phyloP scores from a whole-genome alignment of 2,888 invertebrate genomes.

The Athalia circularis region DNA sequence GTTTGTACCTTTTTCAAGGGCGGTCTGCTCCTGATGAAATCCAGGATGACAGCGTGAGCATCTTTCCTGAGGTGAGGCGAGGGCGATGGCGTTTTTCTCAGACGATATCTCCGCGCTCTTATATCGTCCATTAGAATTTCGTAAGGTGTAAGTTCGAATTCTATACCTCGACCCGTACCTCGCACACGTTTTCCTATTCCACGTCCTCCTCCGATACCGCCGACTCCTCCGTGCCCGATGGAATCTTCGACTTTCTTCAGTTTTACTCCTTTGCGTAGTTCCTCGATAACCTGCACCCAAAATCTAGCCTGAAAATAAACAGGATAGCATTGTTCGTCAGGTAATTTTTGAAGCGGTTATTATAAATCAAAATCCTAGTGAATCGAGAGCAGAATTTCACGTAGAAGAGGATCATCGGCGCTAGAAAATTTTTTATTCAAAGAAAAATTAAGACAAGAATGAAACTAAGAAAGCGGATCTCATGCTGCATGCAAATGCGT shows the following conservation, averaged over 20 bases:
- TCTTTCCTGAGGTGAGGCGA: conserved; percentile 87
- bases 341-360: not conserved
- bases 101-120: conserved; percentile 89
- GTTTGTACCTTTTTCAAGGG: conserved; percentile 89
- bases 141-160: conserved; percentile 96
- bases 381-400: not conserved
- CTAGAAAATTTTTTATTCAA: not conserved
- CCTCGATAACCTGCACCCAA: conserved; percentile 96
- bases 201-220: conserved; percentile 24
- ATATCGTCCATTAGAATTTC: conserved; percentile 98
- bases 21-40: conserved; percentile 96
- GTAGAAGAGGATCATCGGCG: too few species aligned
- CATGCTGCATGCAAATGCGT: not conserved
- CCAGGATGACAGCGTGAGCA: conserved; percentile 95
- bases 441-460: not conserved
- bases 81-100: conserved; percentile 88
- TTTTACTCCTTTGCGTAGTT: conserved; percentile 93
- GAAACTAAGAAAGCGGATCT: not conserved
- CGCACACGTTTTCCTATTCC: conserved; percentile 48
- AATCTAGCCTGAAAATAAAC: conserved; percentile 85
- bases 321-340: not conserved
- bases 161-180: conserved; percentile 81
- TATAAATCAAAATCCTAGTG: not conserved
- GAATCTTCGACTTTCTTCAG: conserved; percentile 84
- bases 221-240: conserved; percentile 59